Evolutionary conservation across 1,140 invertebrate genomes (phyloP), one percentile per base, ranked within the genome.

Genomic region (Nomia melanderi): DNA sequence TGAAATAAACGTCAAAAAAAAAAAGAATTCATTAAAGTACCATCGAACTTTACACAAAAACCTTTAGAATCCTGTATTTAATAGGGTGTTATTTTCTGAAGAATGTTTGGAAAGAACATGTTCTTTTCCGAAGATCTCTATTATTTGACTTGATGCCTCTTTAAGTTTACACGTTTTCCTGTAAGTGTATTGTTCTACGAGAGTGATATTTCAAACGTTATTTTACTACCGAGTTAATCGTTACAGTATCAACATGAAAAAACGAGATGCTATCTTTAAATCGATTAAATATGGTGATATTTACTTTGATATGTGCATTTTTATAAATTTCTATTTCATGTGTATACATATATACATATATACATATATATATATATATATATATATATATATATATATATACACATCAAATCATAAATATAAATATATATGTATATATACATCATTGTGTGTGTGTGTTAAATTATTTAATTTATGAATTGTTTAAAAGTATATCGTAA

Each of bases 1-100:
- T 75, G 62, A 85, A 88, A 88, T 88, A 89, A 88, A 88, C 60
- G 33, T 76, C n/a, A n/a, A n/a, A n/a, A n/a, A 44, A 44, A 80
- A 77, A 86, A 84, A 78, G 86, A 81, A 62, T 27, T 60, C 44
- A 73, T 60, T 65, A 53, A 72, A 50, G 73, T 76, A 74, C 73
- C 67, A 78, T 47, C 71, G 70, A 78, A 82, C 8, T 81, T 84
- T 85, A 36, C 69, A 67, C 65, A 67, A 27, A 65, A 60, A 71
- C 70, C 81, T 81, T 44, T 78, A 83, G 77, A 74, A 78, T 53
- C 76, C 81, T 75, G 33, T 66, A 66, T 66, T 62, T 36, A 63
- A 73, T 67, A 78, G 44, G 60, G 63, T 70, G 59, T 67, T 66
- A 67, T 65, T 54, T 62, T 67, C 25, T n/a, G n/a, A 17, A 56